These are phyloP conservation scores for Philopotamus ludificatus DNA, from an alignment of 1,140 invertebrate species.

Conservation along the genomic window DNA sequence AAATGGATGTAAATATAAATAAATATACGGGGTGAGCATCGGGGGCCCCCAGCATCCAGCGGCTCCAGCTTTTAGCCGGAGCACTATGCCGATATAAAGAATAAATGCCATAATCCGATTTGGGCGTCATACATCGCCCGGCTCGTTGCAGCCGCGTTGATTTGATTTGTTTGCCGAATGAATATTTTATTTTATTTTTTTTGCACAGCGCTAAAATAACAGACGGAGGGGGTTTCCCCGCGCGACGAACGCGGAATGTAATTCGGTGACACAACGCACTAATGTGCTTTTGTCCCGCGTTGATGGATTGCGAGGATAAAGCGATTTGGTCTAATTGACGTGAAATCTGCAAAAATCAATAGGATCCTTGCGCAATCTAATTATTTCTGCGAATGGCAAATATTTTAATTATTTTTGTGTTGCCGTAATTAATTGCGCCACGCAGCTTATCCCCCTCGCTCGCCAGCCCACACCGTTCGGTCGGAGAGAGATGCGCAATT, in stretches of 20 bases:
- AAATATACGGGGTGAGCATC: conserved; percentile 34
- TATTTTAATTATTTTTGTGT: neutral
- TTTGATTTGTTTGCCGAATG: conserved; percentile 42
- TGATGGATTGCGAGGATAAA: conserved; percentile 30
- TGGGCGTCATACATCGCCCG: conserved; percentile 39
- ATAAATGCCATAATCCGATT: conserved; percentile 42
- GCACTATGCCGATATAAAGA: conserved; percentile 29
- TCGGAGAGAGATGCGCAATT: conserved; percentile 11
- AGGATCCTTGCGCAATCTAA: neutral
- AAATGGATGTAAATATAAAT: conserved; percentile 39
- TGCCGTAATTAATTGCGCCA: neutral
- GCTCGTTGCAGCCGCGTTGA: conserved; percentile 27
- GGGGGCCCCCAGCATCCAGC: neutral
- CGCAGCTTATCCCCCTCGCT: too few relatives aligned
- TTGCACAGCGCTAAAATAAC: conserved; percentile 5
- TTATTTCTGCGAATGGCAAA: neutral
- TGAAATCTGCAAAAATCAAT: neutral
- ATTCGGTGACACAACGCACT: conserved; percentile 28
- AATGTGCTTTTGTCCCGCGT: conserved; percentile 36
- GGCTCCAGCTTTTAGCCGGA: conserved; percentile 16
- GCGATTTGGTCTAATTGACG: conserved; percentile 21
- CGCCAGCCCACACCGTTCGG: too few relatives aligned
- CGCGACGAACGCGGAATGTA: conserved; percentile 29
- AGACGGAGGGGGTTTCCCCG: neutral
- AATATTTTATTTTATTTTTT: conserved; percentile 40